Base-by-base conservation (phyloP, 2,113 vertebrate species). In the Amphiprion ocellaris region DNA sequence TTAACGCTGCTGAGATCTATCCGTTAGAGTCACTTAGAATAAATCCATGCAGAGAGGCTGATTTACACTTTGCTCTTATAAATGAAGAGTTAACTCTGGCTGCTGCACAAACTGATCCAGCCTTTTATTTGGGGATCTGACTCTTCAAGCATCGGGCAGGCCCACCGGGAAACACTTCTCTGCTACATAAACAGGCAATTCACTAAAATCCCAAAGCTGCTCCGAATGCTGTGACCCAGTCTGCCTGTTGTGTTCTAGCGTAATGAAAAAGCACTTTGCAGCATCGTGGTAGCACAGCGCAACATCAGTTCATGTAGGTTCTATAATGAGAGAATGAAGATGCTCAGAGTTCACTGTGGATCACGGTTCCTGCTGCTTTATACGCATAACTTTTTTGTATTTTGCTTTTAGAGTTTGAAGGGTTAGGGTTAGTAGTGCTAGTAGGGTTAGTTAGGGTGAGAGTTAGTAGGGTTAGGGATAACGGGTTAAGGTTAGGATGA, bases 121-220 rank as follows among this genome's bases (percentile, higher is more conserved):
- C 41, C 9, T 67, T 83, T 74, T 28, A 39, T 50, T 50, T 56
- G 47, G 41, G 37, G 53, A 30, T 44, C 37, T 66, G 53, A 50
- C 23, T 61, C 54, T 77, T 46, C 39, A 64, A 52, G 19, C 24
- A 19, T 12, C 4, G 44, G 60, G 24, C 39, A 56, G 7, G 21
- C 37, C 71, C 1, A 10, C 4, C 8, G 59, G 63, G 59, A 74
- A 24, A 55, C 33, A 23, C 5, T 60, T 55, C 39, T 2, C 49
- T 58, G 41, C n/a, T 49, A 53, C 44, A 69, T 15, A 60, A 47
- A 53, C 44, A 17, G 24, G 28, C 55, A 66, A 50, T 47, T 77
- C 44, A 71, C 44, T 9, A 15, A 77, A 77, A 28, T 60, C 70
- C 71, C 79, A 55, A 19, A 52, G 69, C 65, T 26, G 41, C 30